These are phyloP conservation scores for Boloria euphrosyne DNA, from an alignment of 2,888 invertebrate genomes.

Conservation along the genomic window DNA sequence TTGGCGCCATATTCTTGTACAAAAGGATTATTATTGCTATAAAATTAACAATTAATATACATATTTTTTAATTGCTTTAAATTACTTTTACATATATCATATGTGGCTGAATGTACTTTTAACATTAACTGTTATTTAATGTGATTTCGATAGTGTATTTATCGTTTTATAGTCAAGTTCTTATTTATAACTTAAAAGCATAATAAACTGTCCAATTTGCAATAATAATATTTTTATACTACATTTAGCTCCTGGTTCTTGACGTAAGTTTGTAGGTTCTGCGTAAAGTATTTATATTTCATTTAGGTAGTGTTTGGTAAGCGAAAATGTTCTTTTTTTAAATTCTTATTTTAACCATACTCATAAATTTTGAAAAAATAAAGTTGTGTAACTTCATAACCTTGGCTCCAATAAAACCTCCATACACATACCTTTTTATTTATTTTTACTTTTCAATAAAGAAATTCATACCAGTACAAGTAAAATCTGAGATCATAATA, in stretches of 20 bases:
- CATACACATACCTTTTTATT: too few species aligned
- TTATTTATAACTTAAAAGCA: background rate
- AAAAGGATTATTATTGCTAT: background rate
- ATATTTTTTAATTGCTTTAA: slow-evolving; percentile 12
- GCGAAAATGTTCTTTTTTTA: too few species aligned
- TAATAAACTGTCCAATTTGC: background rate
- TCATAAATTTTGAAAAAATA: too few species aligned
- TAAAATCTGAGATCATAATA: too few species aligned
- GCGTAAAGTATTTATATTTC: too few species aligned
- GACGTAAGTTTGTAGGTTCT: background rate
- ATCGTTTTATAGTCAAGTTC: slow-evolving; percentile 7
- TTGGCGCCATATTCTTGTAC: slow-evolving; percentile 16
- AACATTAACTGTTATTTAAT: slow-evolving; percentile 1
- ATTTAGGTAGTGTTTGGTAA: too few species aligned
- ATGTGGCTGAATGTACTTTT: background rate
- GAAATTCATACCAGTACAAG: too few species aligned
- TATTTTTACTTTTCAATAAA: too few species aligned
- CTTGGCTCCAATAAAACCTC: too few species aligned
- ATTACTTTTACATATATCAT: background rate
- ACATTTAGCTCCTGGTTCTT: background rate
- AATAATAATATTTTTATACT: background rate
- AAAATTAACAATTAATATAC: slow-evolving; percentile 4
- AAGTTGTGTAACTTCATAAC: too few species aligned
- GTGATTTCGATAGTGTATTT: slow-evolving; percentile 2
- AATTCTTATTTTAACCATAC: too few species aligned